Evolutionary conservation across 2,797 vertebrate species (phyloP), one percentile per base, ranked within the genome.

Genomic region (Sebastes minor): DNA sequence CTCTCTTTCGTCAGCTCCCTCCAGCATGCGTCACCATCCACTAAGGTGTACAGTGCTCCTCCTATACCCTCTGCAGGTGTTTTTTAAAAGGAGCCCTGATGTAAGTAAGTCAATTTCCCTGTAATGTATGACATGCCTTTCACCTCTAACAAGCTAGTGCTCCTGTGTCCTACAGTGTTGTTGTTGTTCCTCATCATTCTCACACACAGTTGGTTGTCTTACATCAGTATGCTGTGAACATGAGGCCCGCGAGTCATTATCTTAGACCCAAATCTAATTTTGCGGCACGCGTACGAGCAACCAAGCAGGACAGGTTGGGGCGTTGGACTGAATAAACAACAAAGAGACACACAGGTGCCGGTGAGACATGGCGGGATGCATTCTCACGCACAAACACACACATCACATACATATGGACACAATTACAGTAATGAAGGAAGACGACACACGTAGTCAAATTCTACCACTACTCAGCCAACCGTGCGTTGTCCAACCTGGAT

Each of bases 211-310:
- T 2, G 4, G 27, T 61, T 59, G 76, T 66, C 71, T 63, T 53
- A 25, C 80, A 79, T 91, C 85, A 82, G 78, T 75, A 85, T 88
- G 71, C 86, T 35, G 76, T 61, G 69, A 90, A 83, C 73, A 30
- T 13, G 62, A 66, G 16, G 69, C 62, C 80, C 8, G 14, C 28
- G 16, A 87, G 78, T 88, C 88, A 87, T 91, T 89, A 88, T 80
- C 60, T n/a, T 8, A 61, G 62, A 88, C 83, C 77, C 70, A 90
- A 93, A 92, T 94, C 85, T 65, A 88, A 92, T 93, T 94, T 91
- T 88, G 83, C 69, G 80, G 77, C 63, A n/a, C 6, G 23, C 63
- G 49, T 65, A 67, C 8, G 25, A 71, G 75, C 35, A 55, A 35
- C 33, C 66, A 4, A 78, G 56, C 53, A 2, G 69, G 76, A 70